phyloP scores from a whole-genome alignment of 2,888 invertebrate species.

The Pimpla rufipes region DNA sequence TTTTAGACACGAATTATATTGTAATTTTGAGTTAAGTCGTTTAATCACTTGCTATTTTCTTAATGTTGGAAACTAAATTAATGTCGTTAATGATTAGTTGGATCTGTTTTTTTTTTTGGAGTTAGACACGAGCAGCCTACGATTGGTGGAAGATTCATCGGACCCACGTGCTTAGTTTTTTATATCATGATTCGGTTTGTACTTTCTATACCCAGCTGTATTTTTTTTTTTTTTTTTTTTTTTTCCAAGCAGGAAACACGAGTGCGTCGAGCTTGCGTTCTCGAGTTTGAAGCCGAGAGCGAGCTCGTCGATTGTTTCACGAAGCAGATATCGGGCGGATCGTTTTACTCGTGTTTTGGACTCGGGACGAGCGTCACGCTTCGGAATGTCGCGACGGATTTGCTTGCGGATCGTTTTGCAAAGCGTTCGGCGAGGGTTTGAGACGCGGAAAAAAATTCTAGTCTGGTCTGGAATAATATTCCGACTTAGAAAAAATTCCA shows the following conservation, averaged over 20 bases:
- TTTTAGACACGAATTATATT: background rate
- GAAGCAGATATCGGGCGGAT: conserved; percentile 56
- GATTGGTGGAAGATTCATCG: background rate
- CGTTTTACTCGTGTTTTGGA: conserved; percentile 42
- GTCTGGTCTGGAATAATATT: too few relatives aligned
- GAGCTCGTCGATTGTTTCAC: conserved; percentile 33
- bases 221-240: conserved; percentile 28
- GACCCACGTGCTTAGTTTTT: background rate
- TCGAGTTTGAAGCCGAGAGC: conserved; percentile 31
- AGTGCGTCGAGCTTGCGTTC: conserved; percentile 51
- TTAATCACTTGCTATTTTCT: background rate
- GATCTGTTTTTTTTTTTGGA: background rate
- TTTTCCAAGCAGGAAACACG: conserved; percentile 34
- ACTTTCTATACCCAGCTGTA: conserved; percentile 24
- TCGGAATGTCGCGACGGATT: background rate
- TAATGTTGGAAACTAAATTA: background rate
- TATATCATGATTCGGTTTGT: background rate
- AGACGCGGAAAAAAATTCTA: too few relatives aligned
- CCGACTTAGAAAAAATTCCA: too few relatives aligned
- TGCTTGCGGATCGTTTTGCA: background rate
- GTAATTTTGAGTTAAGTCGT: background rate
- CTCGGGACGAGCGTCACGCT: conserved; percentile 15
- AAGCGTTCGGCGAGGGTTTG: background rate
- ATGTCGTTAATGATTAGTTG: too few relatives aligned
- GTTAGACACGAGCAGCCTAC: background rate